Conservation (phyloP, 2,888 invertebrate species). For the Malacosoma neustria region DNA sequence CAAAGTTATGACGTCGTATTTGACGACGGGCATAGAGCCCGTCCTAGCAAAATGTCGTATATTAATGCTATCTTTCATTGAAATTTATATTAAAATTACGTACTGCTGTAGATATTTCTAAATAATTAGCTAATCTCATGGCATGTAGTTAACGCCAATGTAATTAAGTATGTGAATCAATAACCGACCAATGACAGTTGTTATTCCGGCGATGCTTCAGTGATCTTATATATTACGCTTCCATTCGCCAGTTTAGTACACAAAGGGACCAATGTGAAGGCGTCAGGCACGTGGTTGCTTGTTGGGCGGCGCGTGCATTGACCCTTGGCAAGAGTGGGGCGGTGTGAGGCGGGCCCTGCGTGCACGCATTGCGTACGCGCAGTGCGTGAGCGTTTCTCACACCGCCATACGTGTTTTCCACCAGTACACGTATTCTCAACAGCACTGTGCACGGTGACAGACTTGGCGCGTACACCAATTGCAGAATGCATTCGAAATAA, state of each 20-base stretch:
- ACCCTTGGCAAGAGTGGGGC: conserved; percentile 26
- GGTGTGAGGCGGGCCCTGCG: conserved; percentile 43
- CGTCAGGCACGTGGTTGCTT: conserved; percentile 29
- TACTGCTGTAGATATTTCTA: too few species aligned
- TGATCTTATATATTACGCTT: conserved; percentile 35
- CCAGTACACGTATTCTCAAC: neutral
- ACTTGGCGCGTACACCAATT: neutral
- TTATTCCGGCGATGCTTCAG: conserved; percentile 45
- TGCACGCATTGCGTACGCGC: conserved; percentile 58
- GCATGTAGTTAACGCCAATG: too few species aligned
- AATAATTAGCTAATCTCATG: too few species aligned
- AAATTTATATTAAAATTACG: too few species aligned
- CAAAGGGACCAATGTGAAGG: conserved; percentile 63
- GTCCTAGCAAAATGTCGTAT: too few species aligned
- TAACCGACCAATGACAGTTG: conserved; percentile 34
- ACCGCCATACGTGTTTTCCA: conserved; percentile 1
- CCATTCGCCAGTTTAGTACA: conserved; percentile 37
- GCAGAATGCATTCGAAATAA: conserved; percentile 7
- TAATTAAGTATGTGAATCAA: too few species aligned
- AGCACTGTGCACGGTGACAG: conserved; percentile 2
- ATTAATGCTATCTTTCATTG: too few species aligned
- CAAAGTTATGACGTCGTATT: too few species aligned
- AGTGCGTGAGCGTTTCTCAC: conserved; percentile 55
- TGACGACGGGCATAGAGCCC: too few species aligned
- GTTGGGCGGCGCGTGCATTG: conserved; percentile 41